phyloP scores from a whole-genome alignment of 2,797 vertebrate genomes.

The Cygnus olor region DNA sequence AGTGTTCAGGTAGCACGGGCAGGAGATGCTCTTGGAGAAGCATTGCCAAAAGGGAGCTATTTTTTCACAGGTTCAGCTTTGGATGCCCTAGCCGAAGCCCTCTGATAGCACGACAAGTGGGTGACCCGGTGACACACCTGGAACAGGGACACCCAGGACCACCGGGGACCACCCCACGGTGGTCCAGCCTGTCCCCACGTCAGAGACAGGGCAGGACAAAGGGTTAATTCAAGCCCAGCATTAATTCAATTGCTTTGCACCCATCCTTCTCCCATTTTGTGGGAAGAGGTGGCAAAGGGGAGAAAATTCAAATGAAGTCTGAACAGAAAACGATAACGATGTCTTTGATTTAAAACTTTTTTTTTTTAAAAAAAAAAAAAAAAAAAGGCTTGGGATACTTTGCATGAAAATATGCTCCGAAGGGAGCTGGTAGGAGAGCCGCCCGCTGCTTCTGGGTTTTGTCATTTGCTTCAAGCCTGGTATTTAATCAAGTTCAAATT shows the following conservation, averaged over 20 bases:
- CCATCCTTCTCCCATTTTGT: not conserved
- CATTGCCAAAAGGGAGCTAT: not conserved
- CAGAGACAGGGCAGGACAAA: not conserved
- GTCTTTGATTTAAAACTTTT: not conserved
- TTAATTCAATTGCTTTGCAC: not conserved
- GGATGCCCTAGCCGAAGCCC: not conserved
- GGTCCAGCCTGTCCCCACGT: not conserved
- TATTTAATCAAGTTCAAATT: not conserved
- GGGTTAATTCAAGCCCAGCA: not conserved
- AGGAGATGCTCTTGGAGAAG: not conserved
- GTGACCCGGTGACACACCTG: fast-evolving
- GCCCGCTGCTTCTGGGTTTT: not conserved
- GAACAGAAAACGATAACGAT: not conserved
- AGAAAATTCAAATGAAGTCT: not conserved
- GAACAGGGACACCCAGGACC: not conserved
- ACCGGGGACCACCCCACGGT: fast-evolving
- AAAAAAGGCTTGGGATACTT: not conserved
- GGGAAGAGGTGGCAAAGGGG: not conserved
- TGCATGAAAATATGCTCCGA: fast-evolving
- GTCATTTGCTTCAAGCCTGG: not conserved
- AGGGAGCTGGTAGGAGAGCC: not conserved
- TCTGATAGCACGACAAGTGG: not conserved
- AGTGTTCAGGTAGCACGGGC: not conserved
- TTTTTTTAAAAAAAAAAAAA: too few relatives aligned
- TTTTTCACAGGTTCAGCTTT: not conserved